phyloP scores from a whole-genome alignment of 2,888 invertebrate species.

The Troglohyphantes excavatus region DNA sequence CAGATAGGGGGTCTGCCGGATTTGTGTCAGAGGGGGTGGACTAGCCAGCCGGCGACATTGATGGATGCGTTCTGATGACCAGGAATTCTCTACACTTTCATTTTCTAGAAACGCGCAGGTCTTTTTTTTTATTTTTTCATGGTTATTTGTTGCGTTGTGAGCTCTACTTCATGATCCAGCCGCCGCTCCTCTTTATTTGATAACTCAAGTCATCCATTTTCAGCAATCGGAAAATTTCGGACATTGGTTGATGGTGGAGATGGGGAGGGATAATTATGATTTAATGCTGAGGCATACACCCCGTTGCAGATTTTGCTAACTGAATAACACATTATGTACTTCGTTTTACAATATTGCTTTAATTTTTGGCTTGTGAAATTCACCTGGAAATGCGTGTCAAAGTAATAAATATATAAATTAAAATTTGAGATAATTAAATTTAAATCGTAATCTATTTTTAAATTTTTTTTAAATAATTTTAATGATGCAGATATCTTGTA shows the following conservation, averaged over 20 bases:
- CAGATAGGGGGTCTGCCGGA: constrained; percentile 58
- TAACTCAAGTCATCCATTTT: constrained; percentile 75
- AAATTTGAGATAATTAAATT: neutral
- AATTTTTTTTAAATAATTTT: neutral
- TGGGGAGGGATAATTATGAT: neutral
- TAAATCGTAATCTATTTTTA: neutral
- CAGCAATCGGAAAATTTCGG: constrained; percentile 50
- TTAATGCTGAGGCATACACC: constrained; percentile 5
- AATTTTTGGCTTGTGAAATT: neutral
- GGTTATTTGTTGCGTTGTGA: constrained; percentile 56
- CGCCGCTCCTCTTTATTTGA: constrained; percentile 64
- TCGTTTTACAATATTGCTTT: neutral
- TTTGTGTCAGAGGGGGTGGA: constrained; percentile 69
- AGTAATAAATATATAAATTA: neutral
- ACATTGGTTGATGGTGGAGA: constrained; percentile 28
- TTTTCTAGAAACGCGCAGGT: constrained; percentile 54
- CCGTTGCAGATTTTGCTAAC: neutral
- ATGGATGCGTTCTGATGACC: constrained; percentile 76
- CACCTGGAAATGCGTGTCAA: neutral
- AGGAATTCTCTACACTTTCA: constrained; percentile 76
- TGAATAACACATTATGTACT: neutral
- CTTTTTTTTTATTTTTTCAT: constrained; percentile 23
- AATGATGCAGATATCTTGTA: neutral
- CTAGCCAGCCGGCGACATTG: constrained; percentile 54
- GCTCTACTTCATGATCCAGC: constrained; percentile 71